These are phyloP conservation scores for Nomada ruficornis DNA, from an alignment of 2,888 invertebrate species.

Conservation along the genomic window DNA sequence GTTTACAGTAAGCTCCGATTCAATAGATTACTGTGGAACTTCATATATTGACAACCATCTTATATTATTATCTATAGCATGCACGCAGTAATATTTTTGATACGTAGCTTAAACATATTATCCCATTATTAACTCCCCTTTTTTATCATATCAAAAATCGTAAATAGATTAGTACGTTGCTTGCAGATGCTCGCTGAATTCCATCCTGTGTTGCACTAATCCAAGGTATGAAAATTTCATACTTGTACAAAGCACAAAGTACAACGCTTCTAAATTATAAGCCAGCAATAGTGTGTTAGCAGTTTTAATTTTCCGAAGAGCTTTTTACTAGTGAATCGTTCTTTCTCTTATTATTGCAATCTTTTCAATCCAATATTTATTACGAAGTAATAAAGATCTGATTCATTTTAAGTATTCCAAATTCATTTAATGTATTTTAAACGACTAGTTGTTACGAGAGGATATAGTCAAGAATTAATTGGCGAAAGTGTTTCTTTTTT, in stretches of 20 bases:
- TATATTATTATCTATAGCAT: neutral
- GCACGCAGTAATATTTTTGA: slow-evolving; percentile 1
- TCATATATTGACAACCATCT: neutral
- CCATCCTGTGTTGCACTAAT: slow-evolving; percentile 83
- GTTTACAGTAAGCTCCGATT: neutral
- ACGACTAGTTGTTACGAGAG: neutral
- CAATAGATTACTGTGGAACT: neutral
- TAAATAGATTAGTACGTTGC: slow-evolving; percentile 81
- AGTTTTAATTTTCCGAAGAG: neutral
- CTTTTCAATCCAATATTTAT: neutral
- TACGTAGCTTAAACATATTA: neutral
- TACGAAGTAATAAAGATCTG: neutral
- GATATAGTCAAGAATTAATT: no score
- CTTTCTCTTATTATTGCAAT: neutral
- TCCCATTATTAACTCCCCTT: neutral
- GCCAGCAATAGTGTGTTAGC: neutral
- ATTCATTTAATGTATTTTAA: neutral
- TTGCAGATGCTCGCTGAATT: slow-evolving; percentile 84
- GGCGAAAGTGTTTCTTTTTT: neutral
- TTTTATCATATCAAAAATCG: slow-evolving; percentile 47
- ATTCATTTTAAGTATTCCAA: neutral
- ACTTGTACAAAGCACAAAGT: slow-evolving; percentile 45
- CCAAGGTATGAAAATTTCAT: slow-evolving; percentile 81
- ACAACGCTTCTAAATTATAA: slow-evolving; percentile 22
- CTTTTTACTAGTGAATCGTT: neutral